phyloP scores from a whole-genome alignment of 2,113 vertebrate genomes.

The Scytalopus superciliaris region DNA sequence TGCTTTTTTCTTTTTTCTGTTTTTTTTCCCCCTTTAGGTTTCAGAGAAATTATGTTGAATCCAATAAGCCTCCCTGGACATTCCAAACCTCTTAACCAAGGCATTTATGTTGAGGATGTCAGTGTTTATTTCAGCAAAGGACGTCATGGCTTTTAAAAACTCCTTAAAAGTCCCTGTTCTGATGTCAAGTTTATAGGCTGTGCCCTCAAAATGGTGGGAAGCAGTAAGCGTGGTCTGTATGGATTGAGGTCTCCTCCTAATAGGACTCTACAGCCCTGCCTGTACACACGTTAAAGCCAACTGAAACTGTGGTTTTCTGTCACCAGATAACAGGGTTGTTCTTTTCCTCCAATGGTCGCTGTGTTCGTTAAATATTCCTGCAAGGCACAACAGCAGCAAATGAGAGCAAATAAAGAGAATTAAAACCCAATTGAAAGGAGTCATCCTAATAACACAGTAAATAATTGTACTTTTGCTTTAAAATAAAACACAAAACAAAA shows the following conservation, averaged over 20 bases:
- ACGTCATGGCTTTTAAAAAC: constrained; percentile 87
- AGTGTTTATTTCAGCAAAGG: constrained; percentile 89
- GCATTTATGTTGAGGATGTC: constrained; percentile 88
- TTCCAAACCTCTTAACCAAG: constrained; percentile 87
- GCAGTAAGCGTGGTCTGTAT: constrained; percentile 72
- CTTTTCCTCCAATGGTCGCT: constrained; percentile 72
- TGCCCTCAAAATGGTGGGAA: constrained; percentile 79
- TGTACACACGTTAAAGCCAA: constrained; percentile 61
- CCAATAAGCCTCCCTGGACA: constrained; percentile 87
- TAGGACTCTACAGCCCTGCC: constrained; percentile 72
- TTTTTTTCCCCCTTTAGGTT: constrained; percentile 83
- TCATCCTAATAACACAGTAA: constrained; percentile 72
- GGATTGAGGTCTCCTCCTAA: constrained; percentile 76
- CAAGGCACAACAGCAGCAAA: constrained; percentile 73
- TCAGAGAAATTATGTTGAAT: constrained; percentile 90
- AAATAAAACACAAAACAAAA: constrained; percentile 62
- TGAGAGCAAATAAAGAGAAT: constrained; percentile 77
- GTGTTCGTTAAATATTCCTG: constrained; percentile 72
- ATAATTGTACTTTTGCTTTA: constrained; percentile 75
- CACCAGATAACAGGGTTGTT: constrained; percentile 73
- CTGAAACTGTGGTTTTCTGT: constrained; percentile 67
- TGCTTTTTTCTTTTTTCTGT: constrained; percentile 79
- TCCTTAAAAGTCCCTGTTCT: constrained; percentile 79
- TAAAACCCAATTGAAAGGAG: constrained; percentile 71
- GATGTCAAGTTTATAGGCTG: constrained; percentile 79